Evolutionary conservation across 2,888 invertebrate genomes (phyloP).

Genomic region (Altica lythri): DNA sequence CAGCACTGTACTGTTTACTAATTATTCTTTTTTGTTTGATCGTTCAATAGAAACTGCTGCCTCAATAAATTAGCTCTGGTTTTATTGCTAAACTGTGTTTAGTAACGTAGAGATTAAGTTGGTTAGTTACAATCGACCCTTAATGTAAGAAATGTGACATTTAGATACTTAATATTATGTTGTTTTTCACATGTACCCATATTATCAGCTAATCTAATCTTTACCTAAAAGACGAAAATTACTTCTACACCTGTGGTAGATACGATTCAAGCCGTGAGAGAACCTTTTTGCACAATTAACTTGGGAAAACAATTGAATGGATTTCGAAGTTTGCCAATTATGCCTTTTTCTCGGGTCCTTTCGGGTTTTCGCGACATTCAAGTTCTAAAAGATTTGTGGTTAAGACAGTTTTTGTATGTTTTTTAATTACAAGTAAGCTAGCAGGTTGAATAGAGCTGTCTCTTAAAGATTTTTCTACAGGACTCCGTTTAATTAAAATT

Average conservation of each 20-base stretch:
- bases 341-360: constrained; percentile 5
- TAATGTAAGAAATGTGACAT: too few species aligned
- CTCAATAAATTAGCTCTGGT: too few species aligned
- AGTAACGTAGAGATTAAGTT: too few species aligned
- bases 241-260: neutral
- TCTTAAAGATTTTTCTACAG: too few species aligned
- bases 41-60: too few species aligned
- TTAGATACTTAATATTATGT: too few species aligned
- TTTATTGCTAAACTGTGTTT: too few species aligned
- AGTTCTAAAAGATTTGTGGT: constrained; percentile 13
- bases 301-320: constrained; percentile 25
- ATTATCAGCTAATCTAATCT: neutral
- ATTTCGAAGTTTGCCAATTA: constrained; percentile 24
- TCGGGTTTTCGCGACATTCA: constrained; percentile 6
- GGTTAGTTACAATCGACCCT: too few species aligned
- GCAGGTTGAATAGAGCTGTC: neutral
- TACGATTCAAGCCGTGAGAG: constrained; percentile 16
- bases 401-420: neutral
- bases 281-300: constrained; percentile 24
- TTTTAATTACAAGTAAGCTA: constrained; percentile 16
- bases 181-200: neutral
- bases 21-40: too few species aligned
- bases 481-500: too few species aligned
- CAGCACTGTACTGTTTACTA: too few species aligned
- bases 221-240: neutral